phyloP scores from a whole-genome alignment of 2,113 vertebrate species.

The Lepus timidus region DNA sequence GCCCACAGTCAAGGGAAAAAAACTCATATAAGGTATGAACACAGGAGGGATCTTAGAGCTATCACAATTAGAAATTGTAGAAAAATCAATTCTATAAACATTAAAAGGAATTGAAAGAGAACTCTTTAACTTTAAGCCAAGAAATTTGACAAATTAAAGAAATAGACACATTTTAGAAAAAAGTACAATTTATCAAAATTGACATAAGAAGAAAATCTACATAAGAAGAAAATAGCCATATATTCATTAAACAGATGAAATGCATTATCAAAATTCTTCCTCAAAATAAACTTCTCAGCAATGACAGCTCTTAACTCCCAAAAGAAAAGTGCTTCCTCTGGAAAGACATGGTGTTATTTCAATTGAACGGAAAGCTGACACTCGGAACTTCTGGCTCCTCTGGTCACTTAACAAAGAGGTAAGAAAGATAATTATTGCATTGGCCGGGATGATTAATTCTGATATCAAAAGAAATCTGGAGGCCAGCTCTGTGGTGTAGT shows the following conservation, averaged over 20 bases:
- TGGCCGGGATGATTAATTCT: background rate
- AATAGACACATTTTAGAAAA: background rate
- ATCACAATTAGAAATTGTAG: background rate
- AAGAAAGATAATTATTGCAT: background rate
- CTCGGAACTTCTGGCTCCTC: background rate
- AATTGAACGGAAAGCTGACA: background rate
- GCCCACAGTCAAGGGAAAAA: too few species aligned
- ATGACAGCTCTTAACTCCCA: background rate
- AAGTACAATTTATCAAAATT: background rate
- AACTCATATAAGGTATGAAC: background rate
- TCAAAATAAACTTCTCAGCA: background rate
- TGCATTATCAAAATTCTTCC: background rate
- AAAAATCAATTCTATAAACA: background rate
- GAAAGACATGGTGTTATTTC: background rate
- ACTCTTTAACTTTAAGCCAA: background rate
- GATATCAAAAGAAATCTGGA: background rate
- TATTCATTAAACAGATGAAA: background rate
- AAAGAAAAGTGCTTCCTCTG: background rate
- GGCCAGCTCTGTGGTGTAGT: too few species aligned
- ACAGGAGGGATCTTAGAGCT: background rate
- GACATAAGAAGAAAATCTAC: background rate
- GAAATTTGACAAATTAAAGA: background rate
- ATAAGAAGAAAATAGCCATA: background rate
- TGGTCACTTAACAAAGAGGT: background rate
- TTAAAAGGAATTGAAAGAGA: background rate